These are phyloP conservation scores for Triops longicaudatus DNA, from an alignment of 1,140 invertebrate genomes.

Conservation along the genomic window DNA sequence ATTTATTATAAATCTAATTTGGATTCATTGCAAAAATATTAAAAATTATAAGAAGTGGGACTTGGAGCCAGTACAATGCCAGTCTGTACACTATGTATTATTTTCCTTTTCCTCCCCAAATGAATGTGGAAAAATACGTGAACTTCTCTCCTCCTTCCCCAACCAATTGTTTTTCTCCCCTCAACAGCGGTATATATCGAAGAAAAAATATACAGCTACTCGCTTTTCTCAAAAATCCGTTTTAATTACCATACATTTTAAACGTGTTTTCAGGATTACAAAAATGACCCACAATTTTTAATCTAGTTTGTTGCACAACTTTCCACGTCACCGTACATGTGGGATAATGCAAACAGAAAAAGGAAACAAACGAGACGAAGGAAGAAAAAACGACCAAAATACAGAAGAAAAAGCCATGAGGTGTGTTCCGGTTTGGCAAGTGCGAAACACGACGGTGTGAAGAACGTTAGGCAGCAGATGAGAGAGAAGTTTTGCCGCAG, in stretches of 20 bases:
- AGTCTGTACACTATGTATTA: background rate
- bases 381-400: too few species aligned
- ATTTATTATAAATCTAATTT: background rate
- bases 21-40: background rate
- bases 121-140: background rate
- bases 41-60: background rate
- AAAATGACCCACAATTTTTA: background rate
- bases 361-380: too few species aligned
- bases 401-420: background rate
- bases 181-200: background rate
- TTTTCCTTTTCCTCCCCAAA: background rate
- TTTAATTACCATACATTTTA: too few species aligned
- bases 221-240: background rate
- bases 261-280: background rate
- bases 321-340: too few species aligned
- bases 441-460: background rate
- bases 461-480: background rate
- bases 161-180: background rate
- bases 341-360: too few species aligned
- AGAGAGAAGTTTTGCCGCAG: background rate
- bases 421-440: background rate
- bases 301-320: background rate
- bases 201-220: constrained; percentile 8
- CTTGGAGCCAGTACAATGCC: constrained; percentile 1
- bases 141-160: background rate